Conservation (phyloP, 2,888 invertebrate species). For the Auanema sp. region DNA sequence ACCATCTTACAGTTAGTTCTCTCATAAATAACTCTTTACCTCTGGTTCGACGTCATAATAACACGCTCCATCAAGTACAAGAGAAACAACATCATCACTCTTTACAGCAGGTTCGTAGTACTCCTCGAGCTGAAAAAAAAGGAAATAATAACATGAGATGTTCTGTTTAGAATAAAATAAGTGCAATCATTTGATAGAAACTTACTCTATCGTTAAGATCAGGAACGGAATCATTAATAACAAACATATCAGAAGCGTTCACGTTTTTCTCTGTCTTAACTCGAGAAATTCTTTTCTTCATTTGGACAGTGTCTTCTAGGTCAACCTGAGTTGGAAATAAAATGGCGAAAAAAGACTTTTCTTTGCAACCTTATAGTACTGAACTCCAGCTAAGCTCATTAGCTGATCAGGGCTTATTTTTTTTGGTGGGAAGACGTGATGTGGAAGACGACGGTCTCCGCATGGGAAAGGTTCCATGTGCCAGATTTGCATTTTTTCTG, state of each 20-base stretch:
- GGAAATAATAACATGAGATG: not conserved
- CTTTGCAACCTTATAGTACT: slow-evolving; percentile 86
- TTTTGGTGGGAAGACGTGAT: slow-evolving; percentile 79
- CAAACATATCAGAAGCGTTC: slow-evolving; percentile 47
- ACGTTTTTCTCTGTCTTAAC: slow-evolving; percentile 53
- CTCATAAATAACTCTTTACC: slow-evolving; percentile 16
- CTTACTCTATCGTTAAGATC: slow-evolving; percentile 51
- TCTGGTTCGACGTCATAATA: slow-evolving; percentile 58
- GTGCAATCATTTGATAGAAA: not conserved
- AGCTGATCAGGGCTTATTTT: slow-evolving; percentile 76
- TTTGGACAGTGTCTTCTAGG: slow-evolving; percentile 52
- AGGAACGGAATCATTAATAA: slow-evolving; percentile 44
- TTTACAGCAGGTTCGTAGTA: slow-evolving; percentile 53
- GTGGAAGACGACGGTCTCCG: slow-evolving; percentile 80
- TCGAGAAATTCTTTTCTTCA: slow-evolving; percentile 55
- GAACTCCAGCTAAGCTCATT: slow-evolving; percentile 77
- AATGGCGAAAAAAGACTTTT: too few species aligned
- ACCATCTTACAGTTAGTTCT: not conserved
- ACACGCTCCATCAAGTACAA: slow-evolving; percentile 54
- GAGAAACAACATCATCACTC: slow-evolving; percentile 49
- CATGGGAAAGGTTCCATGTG: slow-evolving; percentile 76
- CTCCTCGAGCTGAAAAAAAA: slow-evolving; percentile 43
- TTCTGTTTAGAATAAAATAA: not conserved
- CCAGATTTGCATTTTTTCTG: slow-evolving; percentile 78
- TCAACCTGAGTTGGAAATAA: slow-evolving; percentile 53